Conservation (phyloP, 2,113 vertebrate genomes). For the Ageneiosus marmoratus region DNA sequence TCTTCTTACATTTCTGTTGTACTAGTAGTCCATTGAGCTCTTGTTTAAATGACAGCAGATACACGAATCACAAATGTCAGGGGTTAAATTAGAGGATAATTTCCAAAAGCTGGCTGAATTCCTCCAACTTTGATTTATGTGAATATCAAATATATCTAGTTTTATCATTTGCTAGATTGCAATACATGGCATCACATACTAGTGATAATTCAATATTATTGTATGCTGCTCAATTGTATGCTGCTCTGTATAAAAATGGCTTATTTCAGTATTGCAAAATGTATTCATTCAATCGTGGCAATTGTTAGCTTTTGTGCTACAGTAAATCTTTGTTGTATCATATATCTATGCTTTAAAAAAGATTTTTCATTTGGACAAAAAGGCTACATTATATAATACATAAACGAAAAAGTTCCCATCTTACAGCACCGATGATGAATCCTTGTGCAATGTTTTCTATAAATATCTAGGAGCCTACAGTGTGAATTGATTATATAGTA, state of each 20-base stretch:
- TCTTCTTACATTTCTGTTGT: not conserved
- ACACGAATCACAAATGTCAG: not conserved
- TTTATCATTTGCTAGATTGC: not conserved
- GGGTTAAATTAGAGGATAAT: not conserved
- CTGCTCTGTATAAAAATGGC: not conserved
- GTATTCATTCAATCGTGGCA: not conserved
- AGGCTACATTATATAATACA: not conserved
- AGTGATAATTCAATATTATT: not conserved
- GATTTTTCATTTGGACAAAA: not conserved
- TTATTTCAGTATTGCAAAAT: not conserved
- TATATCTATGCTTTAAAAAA: not conserved
- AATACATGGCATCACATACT: not conserved
- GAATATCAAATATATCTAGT: not conserved
- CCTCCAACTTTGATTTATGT: not conserved
- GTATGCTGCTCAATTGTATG: not conserved
- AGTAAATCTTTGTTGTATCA: not conserved
- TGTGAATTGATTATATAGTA: no score
- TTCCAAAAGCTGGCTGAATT: not conserved
- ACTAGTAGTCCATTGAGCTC: not conserved
- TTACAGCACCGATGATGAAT: not conserved
- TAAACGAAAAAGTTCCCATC: not conserved
- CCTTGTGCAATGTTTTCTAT: no score
- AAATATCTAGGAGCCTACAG: no score
- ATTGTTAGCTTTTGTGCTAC: not conserved
- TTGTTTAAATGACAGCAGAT: not conserved